Percentiles rank a stretch among this genome's conserved stretches.
phyloP scores from a whole-genome alignment of 2,113 vertebrate genomes.

The Xyliphius kryptos region DNA sequence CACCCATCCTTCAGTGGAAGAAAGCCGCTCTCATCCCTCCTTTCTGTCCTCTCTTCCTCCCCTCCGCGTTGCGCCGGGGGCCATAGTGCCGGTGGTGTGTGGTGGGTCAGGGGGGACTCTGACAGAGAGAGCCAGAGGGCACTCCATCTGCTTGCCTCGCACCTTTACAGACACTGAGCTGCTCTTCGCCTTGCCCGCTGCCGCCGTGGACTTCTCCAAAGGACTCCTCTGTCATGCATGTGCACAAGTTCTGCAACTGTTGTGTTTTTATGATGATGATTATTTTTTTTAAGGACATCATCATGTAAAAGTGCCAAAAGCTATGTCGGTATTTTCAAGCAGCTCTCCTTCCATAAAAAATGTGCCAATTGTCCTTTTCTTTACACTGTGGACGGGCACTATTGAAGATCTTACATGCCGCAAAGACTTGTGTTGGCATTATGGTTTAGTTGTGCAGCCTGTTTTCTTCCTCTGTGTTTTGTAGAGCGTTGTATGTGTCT shows the following conservation, averaged over 20 bases:
- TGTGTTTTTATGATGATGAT: conserved; percentile 22
- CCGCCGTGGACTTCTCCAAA: conserved; percentile 56
- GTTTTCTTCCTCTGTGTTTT: no score
- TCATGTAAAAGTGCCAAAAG: conserved; percentile 69
- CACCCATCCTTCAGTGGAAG: conserved; percentile 63
- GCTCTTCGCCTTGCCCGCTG: conserved; percentile 55
- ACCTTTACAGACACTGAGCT: conserved; percentile 67
- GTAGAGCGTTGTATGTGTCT: no score
- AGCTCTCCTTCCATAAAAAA: conserved; percentile 47
- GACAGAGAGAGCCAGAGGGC: conserved; percentile 60
- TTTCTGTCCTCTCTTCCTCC: conserved; percentile 71
- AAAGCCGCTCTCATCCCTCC: conserved; percentile 66
- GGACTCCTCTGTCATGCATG: conserved; percentile 69
- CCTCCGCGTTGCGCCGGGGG: conserved; percentile 52
- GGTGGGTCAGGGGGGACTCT: conserved; percentile 71
- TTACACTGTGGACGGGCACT: no score
- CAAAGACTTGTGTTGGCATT: no score
- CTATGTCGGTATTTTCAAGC: conserved; percentile 43
- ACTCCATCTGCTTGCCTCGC: conserved; percentile 63
- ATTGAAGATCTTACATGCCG: no score
- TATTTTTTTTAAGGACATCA: conserved; percentile 61
- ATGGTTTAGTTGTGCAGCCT: no score
- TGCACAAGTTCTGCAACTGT: conserved; percentile 47
- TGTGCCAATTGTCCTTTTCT: no score
- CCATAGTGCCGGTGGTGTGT: conserved; percentile 67